Conservation (phyloP, 2,888 invertebrate genomes). For the Entomobrya multifasciata region DNA sequence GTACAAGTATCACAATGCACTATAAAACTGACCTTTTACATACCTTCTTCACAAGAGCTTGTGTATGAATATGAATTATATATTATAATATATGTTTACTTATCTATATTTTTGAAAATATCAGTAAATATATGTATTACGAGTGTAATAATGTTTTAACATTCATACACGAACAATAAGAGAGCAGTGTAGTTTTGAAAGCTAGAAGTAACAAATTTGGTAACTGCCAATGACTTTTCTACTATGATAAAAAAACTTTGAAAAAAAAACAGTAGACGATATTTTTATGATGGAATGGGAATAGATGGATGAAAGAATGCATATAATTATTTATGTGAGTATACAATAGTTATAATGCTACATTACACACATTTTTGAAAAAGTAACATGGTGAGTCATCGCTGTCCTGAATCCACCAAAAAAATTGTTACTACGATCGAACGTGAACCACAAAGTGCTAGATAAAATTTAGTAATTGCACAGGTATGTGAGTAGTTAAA, state of each 20-base stretch:
- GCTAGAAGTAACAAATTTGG: constrained; percentile 34
- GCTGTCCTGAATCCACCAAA: constrained; percentile 33
- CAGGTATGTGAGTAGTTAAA: constrained; percentile 1
- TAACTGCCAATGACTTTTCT: constrained; percentile 67
- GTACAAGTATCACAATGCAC: constrained; percentile 40
- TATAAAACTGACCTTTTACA: constrained; percentile 41
- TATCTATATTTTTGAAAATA: neutral
- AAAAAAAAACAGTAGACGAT: constrained; percentile 35
- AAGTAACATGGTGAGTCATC: constrained; percentile 50
- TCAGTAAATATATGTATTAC: constrained; percentile 17
- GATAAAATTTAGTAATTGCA: constrained; percentile 38
- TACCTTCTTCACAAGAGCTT: neutral
- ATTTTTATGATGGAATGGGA: constrained; percentile 52
- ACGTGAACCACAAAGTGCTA: constrained; percentile 40
- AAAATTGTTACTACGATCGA: constrained; percentile 16
- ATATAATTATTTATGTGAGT: constrained; percentile 1
- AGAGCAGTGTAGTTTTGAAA: constrained; percentile 29
- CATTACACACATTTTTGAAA: neutral
- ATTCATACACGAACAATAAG: neutral
- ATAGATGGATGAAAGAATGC: constrained; percentile 44
- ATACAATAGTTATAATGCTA: constrained; percentile 1
- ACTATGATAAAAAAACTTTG: constrained; percentile 42
- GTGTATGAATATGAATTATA: constrained; percentile 29
- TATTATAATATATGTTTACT: neutral
- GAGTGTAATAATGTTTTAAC: neutral